Evolutionary conservation across 2,797 vertebrate species (phyloP), one percentile per base, ranked within the genome.

Genomic region (Aulostomus chinensis): DNA sequence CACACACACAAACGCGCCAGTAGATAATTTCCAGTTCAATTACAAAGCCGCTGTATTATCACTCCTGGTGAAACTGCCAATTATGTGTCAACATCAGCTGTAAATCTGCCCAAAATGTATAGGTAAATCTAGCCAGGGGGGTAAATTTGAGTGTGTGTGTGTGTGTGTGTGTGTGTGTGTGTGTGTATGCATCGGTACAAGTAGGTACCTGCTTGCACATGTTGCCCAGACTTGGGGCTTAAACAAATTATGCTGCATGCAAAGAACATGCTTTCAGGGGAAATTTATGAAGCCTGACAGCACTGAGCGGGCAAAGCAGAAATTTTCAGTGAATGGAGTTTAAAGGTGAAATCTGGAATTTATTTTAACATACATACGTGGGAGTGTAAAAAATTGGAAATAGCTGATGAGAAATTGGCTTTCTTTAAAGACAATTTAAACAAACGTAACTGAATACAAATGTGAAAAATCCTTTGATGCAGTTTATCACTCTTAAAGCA

Each of bases 281-380:
- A 58, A 63, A 81, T 80, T 68, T 83, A 73, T 76, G 66, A 67
- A 56, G 56, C 53, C 48, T 79, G 78, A 72, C 69, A 75, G 72
- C 57, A 7, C 31, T n/a, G 58, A 66, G 56, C 28, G 37, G 45
- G 57, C 1, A 29, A 68, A 59, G 59, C 64, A 60, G 51, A 68
- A 35, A 43, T 76, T 86, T 77, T 68, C 60, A 72, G 52, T 57
- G 45, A 71, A 40, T 21, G 20, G 34, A 62, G 70, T 78, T 76
- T 79, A 73, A 76, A 83, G 73, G 73, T 83, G 71, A 59, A 83
- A 73, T 86, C 73, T 82, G 77, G 75, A 57, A 58, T 77, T 75
- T 68, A 80, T 86, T 80, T 76, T 41, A 58, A 52, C n/a, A 5
- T 58, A 28, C 54, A 34, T 49, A 47, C 36, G 56, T 53, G 38